Evolutionary conservation across 1,140 invertebrate species (phyloP), one percentile per base, ranked within the genome.

Genomic region (Heliconius nattereri): DNA sequence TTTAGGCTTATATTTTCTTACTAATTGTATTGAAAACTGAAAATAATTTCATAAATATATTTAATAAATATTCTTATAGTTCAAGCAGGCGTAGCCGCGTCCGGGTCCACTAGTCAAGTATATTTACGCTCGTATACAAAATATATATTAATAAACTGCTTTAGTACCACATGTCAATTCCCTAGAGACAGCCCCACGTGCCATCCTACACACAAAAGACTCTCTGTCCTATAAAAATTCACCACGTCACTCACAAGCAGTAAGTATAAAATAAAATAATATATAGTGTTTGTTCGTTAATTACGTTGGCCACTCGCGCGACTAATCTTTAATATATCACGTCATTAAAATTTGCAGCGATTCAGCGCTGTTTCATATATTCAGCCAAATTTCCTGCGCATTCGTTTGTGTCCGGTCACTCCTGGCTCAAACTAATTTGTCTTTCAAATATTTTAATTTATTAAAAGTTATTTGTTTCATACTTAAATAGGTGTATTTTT

Each of bases 131-230:
- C 5, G 11, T 66, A 29, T 29, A 66, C 26, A 11, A 45, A 45
- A 66, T 26, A 16, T 16, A 26, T 26, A 66, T 13, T 26, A 26
- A 66, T 66, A 66, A 66, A 66, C n/a, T 9, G 35, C 45, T 45
- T 57, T 54, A 66, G 57, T 54, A 37, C 60, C 85, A 86, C 79
- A 78, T 85, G 85, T n/a, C 57, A 26, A 74, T 85, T 86, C 85
- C 82, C 85, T 76, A 32, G 85, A 81, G 85, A 86, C 57, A 16
- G 23, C 70, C 57, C 72, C 76, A 78, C 71, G 37, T 66, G 79
- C 73, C 78, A 23, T 29, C n/a, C n/a, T 71, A n/a, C 32, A 40
- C 35, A 45, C 45, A 70, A 40, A 26, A 40, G 32, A 40, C n/a
- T 16, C 3, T 20, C 20, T 32, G 26, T 8, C 73, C 49, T 54